These are phyloP conservation scores for Trachops cirrhosus DNA, from an alignment of 2,797 vertebrate genomes.

Conservation along the genomic window DNA sequence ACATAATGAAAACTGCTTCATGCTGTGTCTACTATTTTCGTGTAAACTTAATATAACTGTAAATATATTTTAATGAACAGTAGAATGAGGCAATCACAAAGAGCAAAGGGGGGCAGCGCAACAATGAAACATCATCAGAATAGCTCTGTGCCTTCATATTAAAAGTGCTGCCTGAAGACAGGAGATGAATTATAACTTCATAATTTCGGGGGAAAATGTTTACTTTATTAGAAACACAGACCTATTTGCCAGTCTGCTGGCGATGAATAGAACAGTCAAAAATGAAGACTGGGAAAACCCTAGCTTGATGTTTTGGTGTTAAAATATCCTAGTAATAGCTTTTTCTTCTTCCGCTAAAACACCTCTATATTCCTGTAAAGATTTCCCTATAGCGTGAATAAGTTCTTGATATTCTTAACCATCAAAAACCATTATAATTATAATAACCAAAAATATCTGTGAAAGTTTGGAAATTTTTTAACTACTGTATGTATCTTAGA, in stretches of 20 bases:
- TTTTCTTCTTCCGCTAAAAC: slow-evolving; percentile 23
- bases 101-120: slow-evolving; percentile 58
- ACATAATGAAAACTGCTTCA: slow-evolving; percentile 68
- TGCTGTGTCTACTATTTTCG: slow-evolving; percentile 61
- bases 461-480: slow-evolving; percentile 3
- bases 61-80: slow-evolving; percentile 70
- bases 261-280: neutral
- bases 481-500: neutral
- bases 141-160: slow-evolving; percentile 36
- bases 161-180: slow-evolving; percentile 60
- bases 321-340: neutral
- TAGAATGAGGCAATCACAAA: slow-evolving; percentile 64
- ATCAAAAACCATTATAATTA: neutral
- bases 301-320: neutral
- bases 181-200: slow-evolving; percentile 56
- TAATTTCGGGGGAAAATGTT: slow-evolving; percentile 48
- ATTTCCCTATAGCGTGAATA: neutral
- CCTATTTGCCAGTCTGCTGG: slow-evolving; percentile 41
- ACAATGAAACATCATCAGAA: slow-evolving; percentile 33
- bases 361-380: neutral
- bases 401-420: slow-evolving; percentile 4
- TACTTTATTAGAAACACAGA: slow-evolving; percentile 40
- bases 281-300: neutral
- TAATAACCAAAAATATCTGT: neutral
- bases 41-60: slow-evolving; percentile 71